Evolutionary conservation across 2,797 vertebrate genomes (phyloP), one percentile per base, ranked within the genome.

Genomic region (Tenualosa ilisha): DNA sequence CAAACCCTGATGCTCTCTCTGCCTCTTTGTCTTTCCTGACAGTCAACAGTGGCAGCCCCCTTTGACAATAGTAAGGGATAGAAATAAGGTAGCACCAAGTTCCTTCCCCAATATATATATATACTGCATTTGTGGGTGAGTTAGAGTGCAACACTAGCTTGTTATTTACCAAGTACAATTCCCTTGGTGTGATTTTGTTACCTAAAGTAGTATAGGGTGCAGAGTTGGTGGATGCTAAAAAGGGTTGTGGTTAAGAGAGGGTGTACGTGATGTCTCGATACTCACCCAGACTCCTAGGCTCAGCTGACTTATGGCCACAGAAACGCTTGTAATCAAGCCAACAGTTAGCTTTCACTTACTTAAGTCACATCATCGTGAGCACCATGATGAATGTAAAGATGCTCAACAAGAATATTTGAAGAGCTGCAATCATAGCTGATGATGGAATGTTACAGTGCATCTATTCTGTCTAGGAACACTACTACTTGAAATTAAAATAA

Each of bases 1-100:
- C 83, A 89, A 86, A 83, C 82, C 72, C 65, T 40, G 65, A 72
- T 72, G 65, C 65, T 72, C 65, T 40, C 31, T 26, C 31, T 72
- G 65, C 65, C 0, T 84, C 63, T 87, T 81, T 84, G 50, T 65
- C 82, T 81, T 72, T 4, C 13, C 65, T 40, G 65, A 15, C 65
- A 72, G 65, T 72, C 65, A 72, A 6, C 65, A 37, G 65, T 37
- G 65, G 65, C 65, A 72, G 31, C 65, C 31, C 15, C 63, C 65
- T 72, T 26, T 37, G 65, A 15, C 31, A 72, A 40, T 31, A 72
- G 65, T 17, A 40, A 31, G 17, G 37, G 65, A 72, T 3, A 37
- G 15, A 40, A 37, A 72, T 15, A 37, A 37, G 63, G 24, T 68
- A 31, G 63, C 13, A 11, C 61, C 61, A 24, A 24, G 7, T 63